Conservation (phyloP, 2,113 vertebrate genomes). For the Plecturocebus donacophilus region DNA sequence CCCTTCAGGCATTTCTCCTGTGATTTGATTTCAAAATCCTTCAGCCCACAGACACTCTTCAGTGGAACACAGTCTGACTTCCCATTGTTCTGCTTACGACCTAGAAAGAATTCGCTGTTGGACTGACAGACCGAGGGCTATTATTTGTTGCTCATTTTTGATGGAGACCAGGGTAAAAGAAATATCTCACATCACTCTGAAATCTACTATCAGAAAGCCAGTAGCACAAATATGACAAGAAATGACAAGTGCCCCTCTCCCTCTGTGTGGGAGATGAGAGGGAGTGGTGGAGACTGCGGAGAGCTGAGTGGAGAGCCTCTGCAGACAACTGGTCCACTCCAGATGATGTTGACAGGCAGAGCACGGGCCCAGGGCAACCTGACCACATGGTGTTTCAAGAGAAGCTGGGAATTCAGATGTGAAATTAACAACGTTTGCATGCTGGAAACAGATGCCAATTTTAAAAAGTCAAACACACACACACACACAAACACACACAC, state of each 20-base stretch:
- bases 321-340: fast-evolving
- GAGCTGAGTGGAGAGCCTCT: no score
- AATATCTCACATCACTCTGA: background rate
- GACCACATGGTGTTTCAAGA: background rate
- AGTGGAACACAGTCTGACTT: background rate
- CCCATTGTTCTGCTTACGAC: no score
- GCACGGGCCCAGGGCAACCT: background rate
- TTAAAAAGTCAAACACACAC: background rate
- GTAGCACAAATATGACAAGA: fast-evolving
- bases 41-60: background rate
- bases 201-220: background rate
- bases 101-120: fast-evolving
- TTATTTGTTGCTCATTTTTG: background rate
- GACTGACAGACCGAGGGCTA: background rate
- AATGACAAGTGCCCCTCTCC: fast-evolving
- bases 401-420: background rate
- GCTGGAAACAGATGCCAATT: background rate
- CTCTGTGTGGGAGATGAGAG: fast-evolving
- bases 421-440: background rate
- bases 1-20: background rate
- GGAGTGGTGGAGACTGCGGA: background rate
- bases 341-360: fast-evolving
- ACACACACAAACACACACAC: background rate
- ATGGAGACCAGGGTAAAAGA: background rate
- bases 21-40: background rate